Conservation (phyloP, 2,888 invertebrate genomes). For the Stenotaenia linearis region DNA sequence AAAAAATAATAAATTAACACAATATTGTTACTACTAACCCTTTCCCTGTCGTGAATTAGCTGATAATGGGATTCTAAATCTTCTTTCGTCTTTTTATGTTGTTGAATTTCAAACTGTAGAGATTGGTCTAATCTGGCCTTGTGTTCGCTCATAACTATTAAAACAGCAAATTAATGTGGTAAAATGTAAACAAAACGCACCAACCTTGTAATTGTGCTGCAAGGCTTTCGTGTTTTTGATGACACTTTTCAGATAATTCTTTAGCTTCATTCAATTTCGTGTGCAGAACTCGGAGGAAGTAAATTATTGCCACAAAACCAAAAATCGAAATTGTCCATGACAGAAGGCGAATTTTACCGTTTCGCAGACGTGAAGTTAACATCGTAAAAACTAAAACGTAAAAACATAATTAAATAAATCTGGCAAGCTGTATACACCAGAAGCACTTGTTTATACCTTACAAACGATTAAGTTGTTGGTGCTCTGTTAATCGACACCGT, state of each 20-base stretch:
- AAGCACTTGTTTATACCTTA: not conserved
- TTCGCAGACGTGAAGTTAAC: not conserved
- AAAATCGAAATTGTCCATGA: not conserved
- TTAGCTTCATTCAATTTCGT: slow-evolving; percentile 5
- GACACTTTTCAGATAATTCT: slow-evolving; percentile 5
- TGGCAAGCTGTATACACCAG: not conserved
- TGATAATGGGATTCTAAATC: not conserved
- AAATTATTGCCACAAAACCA: not conserved
- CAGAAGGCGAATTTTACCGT: not conserved
- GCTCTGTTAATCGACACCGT: not conserved
- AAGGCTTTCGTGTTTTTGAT: slow-evolving; percentile 32
- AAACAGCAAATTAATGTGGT: not conserved
- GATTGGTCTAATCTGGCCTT: slow-evolving; percentile 30
- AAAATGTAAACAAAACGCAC: not conserved
- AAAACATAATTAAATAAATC: not conserved
- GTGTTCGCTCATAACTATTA: slow-evolving; percentile 31
- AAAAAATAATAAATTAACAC: not conserved
- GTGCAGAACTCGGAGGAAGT: slow-evolving; percentile 4
- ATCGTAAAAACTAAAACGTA: not conserved
- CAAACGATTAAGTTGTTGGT: not conserved
- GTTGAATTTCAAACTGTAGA: slow-evolving; percentile 21
- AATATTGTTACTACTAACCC: not conserved
- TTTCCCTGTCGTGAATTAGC: not conserved
- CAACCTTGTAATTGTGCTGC: slow-evolving; percentile 33
- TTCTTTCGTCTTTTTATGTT: slow-evolving; percentile 33